Evolutionary conservation across 2,797 vertebrate genomes (phyloP).

Genomic region (Melanotaenia parkinsoni): DNA sequence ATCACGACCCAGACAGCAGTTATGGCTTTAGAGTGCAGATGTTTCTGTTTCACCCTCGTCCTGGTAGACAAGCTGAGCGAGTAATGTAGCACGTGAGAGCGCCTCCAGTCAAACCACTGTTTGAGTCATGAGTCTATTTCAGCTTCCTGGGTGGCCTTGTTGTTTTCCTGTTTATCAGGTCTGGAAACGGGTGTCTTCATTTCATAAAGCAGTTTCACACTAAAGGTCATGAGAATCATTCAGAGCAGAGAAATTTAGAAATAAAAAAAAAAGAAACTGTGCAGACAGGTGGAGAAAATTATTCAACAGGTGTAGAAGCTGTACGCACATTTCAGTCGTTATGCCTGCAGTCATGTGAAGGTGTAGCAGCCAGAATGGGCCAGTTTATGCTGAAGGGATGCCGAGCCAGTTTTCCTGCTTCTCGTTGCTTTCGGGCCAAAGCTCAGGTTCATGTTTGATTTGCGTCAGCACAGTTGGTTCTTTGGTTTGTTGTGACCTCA

Average conservation of each 20-base stretch:
- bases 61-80: conserved; percentile 12
- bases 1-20: conserved; percentile 9
- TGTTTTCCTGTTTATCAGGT: conserved; percentile 41
- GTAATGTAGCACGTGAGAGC: conserved; percentile 21
- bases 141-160: conserved; percentile 34
- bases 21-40: conserved; percentile 34
- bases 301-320: neutral
- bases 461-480: conserved; percentile 3
- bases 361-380: conserved; percentile 1
- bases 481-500: conserved; percentile 25
- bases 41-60: conserved; percentile 29
- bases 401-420: conserved; percentile 7
- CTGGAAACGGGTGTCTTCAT: conserved; percentile 80
- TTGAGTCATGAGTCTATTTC: conserved; percentile 55
- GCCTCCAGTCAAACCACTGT: conserved; percentile 48
- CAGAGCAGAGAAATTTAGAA: conserved; percentile 2
- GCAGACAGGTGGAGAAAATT: neutral
- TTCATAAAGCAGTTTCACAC: conserved; percentile 14
- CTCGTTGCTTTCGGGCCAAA: conserved; percentile 28
- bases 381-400: conserved; percentile 4
- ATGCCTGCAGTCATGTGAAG: conserved; percentile 16
- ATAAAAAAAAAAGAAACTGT: neutral
- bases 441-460: conserved; percentile 30
- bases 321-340: neutral
- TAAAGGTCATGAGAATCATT: conserved; percentile 13